Base-by-base conservation (phyloP, 2,797 vertebrate genomes). In the Philypnodon macrostomus region DNA sequence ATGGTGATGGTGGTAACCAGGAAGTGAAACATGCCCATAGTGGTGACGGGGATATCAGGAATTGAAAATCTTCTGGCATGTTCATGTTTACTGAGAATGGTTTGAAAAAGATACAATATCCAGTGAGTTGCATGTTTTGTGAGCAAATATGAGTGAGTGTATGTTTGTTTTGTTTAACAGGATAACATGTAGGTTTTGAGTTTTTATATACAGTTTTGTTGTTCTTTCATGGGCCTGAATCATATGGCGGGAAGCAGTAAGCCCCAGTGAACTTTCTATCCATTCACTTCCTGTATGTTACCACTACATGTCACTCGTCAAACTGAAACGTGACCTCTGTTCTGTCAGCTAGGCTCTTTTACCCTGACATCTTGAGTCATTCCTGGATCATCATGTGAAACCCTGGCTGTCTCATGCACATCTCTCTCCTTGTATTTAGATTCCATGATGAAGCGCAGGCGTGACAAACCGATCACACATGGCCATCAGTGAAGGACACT, bases 251-350 rank as follows among this genome's bases (percentile, higher is more conserved):
- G 50, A 26, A 41, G 19, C 59, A 27, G 51, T 63, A 36, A 75
- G 34, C 13, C 39, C 37, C 19, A 35, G 67, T 35, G 58, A 68
- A 58, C 51, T 17, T n/a, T 14, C 29, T 9, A 10, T 31, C n/a
- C 23, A 47, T 74, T 79, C 46, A 77, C 70, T 81, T 80, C 60
- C 70, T 56, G 7, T 0, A 4, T 63, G 14, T 74, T 60, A 59
- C 83, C 84, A 86, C 86, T 70, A 70, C 39, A 80, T 60, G 83
- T 77, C 80, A 77, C 74, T 72, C 75, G 79, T 75, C 65, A 73
- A 57, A 65, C 48, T 77, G 55, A 69, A 81, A 80, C 54, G 52
- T 68, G 65, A 71, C 54, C 73, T 57, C 38, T 49, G 35, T 47
- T 47, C 23, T 70, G 70, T 67, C 71, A 79, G 53, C 10, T 63